Percentiles rank a stretch among this genome's conserved stretches.
phyloP scores from a whole-genome alignment of 30 jellyfish, hydroid and myxozoan species.

The Haliclystus octoradiatus region DNA sequence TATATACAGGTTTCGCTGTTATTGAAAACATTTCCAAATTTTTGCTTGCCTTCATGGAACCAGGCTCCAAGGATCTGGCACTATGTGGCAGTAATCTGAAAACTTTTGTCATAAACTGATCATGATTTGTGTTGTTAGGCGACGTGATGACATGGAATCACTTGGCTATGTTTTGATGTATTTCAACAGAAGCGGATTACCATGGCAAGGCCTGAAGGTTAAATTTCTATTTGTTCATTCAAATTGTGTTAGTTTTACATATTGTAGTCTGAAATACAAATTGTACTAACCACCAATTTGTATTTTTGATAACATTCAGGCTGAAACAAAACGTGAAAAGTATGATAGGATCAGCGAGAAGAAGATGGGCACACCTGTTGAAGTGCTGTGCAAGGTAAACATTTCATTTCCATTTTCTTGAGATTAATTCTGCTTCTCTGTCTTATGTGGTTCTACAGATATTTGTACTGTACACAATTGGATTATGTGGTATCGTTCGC shows the following conservation, averaged over 20 bases:
- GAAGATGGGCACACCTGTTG: slow-evolving; percentile 94
- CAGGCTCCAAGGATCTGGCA: too few species aligned
- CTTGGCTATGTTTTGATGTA: slow-evolving; percentile 93
- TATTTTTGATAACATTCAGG: slow-evolving; percentile 24
- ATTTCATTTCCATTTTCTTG: background rate
- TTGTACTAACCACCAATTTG: background rate
- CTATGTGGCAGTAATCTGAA: too few species aligned
- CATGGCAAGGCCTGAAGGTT: slow-evolving; percentile 99
- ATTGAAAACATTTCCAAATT: too few species aligned
- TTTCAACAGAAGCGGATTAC: slow-evolving; percentile 78
- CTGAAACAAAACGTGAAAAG: slow-evolving; percentile 82
- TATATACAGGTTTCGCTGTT: too few species aligned
- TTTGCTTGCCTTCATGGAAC: too few species aligned
- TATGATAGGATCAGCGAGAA: slow-evolving; percentile 89
- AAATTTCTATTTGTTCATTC: too few species aligned
- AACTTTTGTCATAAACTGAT: too few species aligned
- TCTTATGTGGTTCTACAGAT: too few species aligned
- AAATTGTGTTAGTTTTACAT: background rate
- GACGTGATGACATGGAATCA: slow-evolving; percentile 99
- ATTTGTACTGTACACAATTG: too few species aligned
- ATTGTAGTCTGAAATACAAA: background rate
- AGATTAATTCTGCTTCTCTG: background rate
- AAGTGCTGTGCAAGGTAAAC: slow-evolving; percentile 84
- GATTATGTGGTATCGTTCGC: too few species aligned
- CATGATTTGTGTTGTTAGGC: too few species aligned